These are phyloP conservation scores for Lerema accius DNA, from an alignment of 1,140 invertebrate genomes.

Conservation along the genomic window DNA sequence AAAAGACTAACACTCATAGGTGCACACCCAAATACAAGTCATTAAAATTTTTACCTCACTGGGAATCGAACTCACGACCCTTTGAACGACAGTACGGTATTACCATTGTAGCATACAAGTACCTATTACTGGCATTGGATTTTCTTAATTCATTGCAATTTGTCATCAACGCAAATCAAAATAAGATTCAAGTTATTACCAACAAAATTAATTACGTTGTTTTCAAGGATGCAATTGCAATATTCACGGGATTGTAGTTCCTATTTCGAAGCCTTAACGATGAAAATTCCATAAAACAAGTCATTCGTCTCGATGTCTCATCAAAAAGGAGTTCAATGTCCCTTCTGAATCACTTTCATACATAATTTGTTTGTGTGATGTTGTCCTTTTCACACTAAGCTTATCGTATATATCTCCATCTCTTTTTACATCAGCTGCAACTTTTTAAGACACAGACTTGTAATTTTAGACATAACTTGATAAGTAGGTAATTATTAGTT, in stretches of 20 bases:
- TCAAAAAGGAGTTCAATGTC: slow-evolving; percentile 60
- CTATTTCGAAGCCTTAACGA: not conserved
- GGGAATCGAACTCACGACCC: too few species aligned
- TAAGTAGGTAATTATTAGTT: too few species aligned
- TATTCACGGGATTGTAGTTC: not conserved
- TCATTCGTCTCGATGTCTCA: slow-evolving; percentile 52
- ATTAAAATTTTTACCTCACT: too few species aligned
- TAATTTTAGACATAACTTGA: too few species aligned
- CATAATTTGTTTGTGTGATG: slow-evolving; percentile 51
- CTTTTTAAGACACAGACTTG: too few species aligned
- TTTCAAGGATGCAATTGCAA: not conserved
- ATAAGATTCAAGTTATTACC: too few species aligned
- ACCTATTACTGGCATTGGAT: too few species aligned
- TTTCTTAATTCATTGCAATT: too few species aligned
- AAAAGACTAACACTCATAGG: too few species aligned
- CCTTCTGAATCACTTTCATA: slow-evolving; percentile 59
- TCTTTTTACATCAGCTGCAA: slow-evolving; percentile 11
- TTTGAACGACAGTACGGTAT: too few species aligned
- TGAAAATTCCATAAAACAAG: not conserved
- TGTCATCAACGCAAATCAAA: not conserved
- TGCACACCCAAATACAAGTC: too few species aligned
- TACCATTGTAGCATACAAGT: too few species aligned
- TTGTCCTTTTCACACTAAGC: slow-evolving; percentile 42
- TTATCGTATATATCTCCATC: slow-evolving; percentile 43
- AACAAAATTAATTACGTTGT: not conserved